Base-by-base conservation (phyloP, 2,797 vertebrate species). In the Coccyzus lansbergi region DNA sequence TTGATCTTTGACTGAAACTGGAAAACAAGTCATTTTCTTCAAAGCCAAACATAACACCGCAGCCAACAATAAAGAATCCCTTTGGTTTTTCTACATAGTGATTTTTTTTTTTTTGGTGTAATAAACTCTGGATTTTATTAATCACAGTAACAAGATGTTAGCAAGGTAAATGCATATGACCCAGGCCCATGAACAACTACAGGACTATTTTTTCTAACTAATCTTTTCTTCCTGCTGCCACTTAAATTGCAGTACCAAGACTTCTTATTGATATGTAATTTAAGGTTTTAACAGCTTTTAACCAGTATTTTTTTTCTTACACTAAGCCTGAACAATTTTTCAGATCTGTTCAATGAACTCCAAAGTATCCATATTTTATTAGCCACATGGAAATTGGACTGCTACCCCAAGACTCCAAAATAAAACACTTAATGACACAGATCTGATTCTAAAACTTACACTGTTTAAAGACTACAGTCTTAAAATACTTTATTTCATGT, bases 11-110 rank as follows among this genome's bases (percentile, higher is more conserved):
- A 94, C 89, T 93, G 77, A 76, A 91, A 80, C 55, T 65, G 67
- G 87, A 83, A 92, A 95, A 92, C 51, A 85, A 95, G 68, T 90
- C 92, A 88, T 38, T 78, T 83, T 92, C 89, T 95, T 96, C 92
- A 95, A 95, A 95, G 85, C 62, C 82, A 95, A 94, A 92, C 84
- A 77, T 25, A 94, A 87, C 63, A 83, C 48, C 0, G 1, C 65
- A 93, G 69, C 79, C 84, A 94, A 78, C 76, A 80, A 58, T 77
- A 63, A 84, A 22, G 58, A 84, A 90, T 49, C 29, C 34, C 90
- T 63, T 48, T 1, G 2, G 5, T 81, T 91, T 59, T 83, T 78
- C 83, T 34, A 60, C 48, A 82, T 34, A 70, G 65, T 34, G 15
- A 56, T 70, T 82, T 77, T 90, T 88, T 76, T 64, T 44, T 38